These are phyloP conservation scores for Ophiothrix spiculata DNA, from an alignment of 35 echinoderm and acorn worm species.

Conservation along the genomic window DNA sequence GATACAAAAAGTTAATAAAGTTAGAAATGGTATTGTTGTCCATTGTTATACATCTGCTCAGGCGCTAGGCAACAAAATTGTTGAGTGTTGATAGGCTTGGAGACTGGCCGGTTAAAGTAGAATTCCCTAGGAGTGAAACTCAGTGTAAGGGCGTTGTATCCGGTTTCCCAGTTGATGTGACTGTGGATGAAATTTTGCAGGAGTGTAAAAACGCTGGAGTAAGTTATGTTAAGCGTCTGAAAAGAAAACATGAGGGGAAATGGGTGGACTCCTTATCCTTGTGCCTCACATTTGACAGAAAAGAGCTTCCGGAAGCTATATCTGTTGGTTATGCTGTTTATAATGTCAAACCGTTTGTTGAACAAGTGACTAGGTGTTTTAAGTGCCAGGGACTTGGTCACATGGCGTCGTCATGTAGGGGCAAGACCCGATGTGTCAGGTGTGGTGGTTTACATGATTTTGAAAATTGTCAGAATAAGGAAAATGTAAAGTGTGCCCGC, in stretches of 20 bases:
- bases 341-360: constrained; percentile 3
- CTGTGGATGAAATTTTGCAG: background rate
- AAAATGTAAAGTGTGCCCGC: background rate
- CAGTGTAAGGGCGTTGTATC: background rate
- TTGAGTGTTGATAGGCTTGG: background rate
- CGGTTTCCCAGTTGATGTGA: background rate
- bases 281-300: background rate
- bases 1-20: background rate
- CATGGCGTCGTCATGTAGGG: background rate
- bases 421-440: background rate
- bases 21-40: background rate
- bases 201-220: background rate
- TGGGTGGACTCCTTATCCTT: background rate
- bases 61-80: background rate
- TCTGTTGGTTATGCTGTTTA: background rate
- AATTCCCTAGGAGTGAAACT: background rate
- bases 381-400: constrained; percentile 19
- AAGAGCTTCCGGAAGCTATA: background rate
- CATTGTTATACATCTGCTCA: background rate
- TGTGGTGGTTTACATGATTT: background rate
- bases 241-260: background rate
- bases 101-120: background rate
- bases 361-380: background rate
- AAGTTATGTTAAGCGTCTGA: background rate
- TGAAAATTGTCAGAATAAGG: background rate